Percentiles rank a stretch among this genome's conserved stretches.
Conservation (phyloP, 1,140 invertebrate species). For the Monomorium pharaonis region DNA sequence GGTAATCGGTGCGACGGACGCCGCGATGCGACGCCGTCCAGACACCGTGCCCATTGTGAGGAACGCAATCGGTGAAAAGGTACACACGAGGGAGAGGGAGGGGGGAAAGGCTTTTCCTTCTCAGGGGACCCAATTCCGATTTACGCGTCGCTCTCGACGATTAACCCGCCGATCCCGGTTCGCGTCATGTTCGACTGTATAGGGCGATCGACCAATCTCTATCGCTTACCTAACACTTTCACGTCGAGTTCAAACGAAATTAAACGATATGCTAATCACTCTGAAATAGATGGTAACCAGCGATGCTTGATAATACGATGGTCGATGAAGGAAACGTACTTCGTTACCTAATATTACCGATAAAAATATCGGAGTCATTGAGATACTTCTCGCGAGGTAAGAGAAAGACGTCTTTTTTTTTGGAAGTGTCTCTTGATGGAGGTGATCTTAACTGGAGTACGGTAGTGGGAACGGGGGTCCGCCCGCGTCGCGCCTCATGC, state of each 20-base stretch:
- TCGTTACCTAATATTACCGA: not conserved
- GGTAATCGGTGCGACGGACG: slow-evolving; percentile 40
- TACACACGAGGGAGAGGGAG: no score
- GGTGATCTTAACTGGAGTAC: not conserved
- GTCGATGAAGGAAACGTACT: not conserved
- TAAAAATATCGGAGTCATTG: not conserved
- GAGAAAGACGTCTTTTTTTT: not conserved
- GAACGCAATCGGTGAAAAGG: slow-evolving; percentile 45
- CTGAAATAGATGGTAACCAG: not conserved
- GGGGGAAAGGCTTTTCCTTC: no score
- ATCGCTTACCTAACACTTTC: not conserved
- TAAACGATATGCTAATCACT: not conserved
- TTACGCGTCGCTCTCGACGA: not conserved
- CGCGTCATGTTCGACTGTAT: not conserved
- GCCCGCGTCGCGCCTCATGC: slow-evolving; percentile 20
- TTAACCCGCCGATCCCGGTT: no score
- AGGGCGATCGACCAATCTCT: slow-evolving; percentile 9
- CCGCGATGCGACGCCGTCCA: slow-evolving; percentile 28
- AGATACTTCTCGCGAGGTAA: not conserved
- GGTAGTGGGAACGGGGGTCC: not conserved
- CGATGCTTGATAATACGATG: not conserved
- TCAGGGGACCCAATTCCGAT: no score
- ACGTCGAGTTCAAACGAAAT: not conserved
- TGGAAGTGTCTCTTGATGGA: not conserved
- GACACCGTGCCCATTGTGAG: slow-evolving; percentile 27